Percentiles rank a stretch among this genome's conserved stretches.
phyloP scores from a whole-genome alignment of 2,113 vertebrate species.

The Globicephala melas region DNA sequence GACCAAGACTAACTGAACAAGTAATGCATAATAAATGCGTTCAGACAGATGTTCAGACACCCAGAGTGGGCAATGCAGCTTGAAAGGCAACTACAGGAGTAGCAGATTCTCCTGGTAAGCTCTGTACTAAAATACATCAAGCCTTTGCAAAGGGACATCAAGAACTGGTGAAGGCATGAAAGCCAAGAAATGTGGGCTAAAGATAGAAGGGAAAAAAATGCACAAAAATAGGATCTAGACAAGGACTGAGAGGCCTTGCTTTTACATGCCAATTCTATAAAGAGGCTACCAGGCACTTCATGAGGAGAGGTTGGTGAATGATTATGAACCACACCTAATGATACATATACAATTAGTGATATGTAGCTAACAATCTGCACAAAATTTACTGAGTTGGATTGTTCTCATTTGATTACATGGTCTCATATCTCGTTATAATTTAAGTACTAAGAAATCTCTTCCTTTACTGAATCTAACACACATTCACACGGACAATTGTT shows the following conservation, averaged over 20 bases:
- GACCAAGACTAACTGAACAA: not conserved
- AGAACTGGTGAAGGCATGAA: not conserved
- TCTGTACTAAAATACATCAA: not conserved
- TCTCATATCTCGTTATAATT: not conserved
- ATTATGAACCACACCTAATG: not conserved
- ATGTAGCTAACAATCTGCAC: not conserved
- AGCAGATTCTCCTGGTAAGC: not conserved
- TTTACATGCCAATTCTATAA: not conserved
- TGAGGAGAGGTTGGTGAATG: not conserved
- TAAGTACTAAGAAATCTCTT: not conserved
- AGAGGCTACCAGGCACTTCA: not conserved
- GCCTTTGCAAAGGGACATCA: not conserved
- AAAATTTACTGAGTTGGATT: not conserved
- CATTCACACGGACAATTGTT: not conserved
- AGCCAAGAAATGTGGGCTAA: not conserved
- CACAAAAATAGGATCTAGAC: not conserved
- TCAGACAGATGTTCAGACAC: not conserved
- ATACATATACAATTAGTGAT: not conserved
- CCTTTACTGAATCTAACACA: slow-evolving; percentile 27
- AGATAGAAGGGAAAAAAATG: not conserved
- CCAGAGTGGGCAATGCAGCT: no score
- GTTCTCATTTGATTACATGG: not conserved
- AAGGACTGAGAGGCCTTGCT: not conserved
- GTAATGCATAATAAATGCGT: not conserved
- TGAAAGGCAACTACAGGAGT: not conserved